Percentiles rank a stretch among this genome's conserved stretches.
phyloP scores from a whole-genome alignment of 2,113 vertebrate genomes.

The Phylloscopus trochiloides region DNA sequence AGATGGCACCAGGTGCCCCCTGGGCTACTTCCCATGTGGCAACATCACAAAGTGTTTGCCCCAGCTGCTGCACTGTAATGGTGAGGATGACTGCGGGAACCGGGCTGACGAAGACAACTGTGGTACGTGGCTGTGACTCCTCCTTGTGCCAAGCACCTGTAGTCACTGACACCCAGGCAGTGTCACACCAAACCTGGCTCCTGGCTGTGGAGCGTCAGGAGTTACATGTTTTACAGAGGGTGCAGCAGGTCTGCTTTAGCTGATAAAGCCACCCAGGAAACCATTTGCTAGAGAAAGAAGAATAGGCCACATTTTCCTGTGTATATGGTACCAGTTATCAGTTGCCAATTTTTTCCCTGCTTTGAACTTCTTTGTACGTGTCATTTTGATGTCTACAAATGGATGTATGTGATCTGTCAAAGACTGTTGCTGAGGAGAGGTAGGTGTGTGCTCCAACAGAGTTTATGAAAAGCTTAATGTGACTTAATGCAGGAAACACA shows the following conservation, averaged over 20 bases:
- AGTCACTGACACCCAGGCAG: background rate
- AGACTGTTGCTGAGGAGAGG: background rate
- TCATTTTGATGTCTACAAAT: background rate
- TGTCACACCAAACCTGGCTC: background rate
- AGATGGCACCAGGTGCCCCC: conserved; percentile 71
- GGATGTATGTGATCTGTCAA: background rate
- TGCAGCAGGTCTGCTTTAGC: background rate
- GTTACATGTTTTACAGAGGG: background rate
- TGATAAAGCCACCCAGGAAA: background rate
- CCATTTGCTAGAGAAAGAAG: background rate
- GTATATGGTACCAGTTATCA: background rate
- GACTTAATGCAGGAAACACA: background rate
- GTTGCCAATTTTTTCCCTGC: background rate
- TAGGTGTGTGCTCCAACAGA: background rate
- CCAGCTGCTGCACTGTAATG: conserved; percentile 91
- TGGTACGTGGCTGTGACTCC: conserved; percentile 74
- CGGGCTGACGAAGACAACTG: conserved; percentile 91
- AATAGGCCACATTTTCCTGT: background rate
- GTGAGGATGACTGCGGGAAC: conserved; percentile 92
- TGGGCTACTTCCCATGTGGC: conserved; percentile 94
- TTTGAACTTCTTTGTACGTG: background rate
- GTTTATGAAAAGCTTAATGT: background rate
- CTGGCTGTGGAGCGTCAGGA: background rate
- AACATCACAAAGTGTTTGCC: conserved; percentile 89
- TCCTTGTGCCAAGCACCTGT: background rate